Base-by-base conservation (phyloP, 2,888 invertebrate species). In the Dolomedes plantarius region DNA sequence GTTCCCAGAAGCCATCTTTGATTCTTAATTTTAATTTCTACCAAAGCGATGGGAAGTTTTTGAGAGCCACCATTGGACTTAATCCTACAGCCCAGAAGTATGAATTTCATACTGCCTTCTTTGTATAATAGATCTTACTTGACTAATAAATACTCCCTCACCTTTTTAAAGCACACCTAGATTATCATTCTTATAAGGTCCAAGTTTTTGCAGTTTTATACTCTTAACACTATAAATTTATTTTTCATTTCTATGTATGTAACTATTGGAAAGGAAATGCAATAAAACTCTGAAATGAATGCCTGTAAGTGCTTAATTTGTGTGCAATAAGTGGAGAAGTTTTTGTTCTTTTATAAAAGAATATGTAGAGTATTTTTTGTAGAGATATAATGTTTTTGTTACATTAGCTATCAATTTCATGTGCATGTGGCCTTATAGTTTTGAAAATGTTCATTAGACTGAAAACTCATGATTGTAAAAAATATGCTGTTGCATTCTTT, bases 91-190 rank as follows among this genome's bases (percentile, higher is more conserved):
- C 82, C 82, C 82, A 83, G 32, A 71, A 83, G 71, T 72, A 72
- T 83, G 76, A 83, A 64, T 50, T 76, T 71, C 76, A 72, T 76
- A 72, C 76, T 83, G 82, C 82, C 82, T 82, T 74, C 73, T 81
- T 83, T 76, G 82, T 82, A 76, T 69, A 68, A 75, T 75, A 80
- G 72, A 32, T 80, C 79, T 80, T 62, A 46, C 76, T 77, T 77
- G 31, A 23, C 39, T 68, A 50, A 62, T 31, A 11, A 9, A 2
- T 16, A 7, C 29, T 77, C 69, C 41, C 69, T 65, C 36, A 64
- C 79, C 65, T 67, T 80, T 80, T 80, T 41, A 50, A 78, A 71
- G 79, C 79, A 80, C 80, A 73, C 50, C 72, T 80, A 67, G 67
- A 67, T 32, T 19, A 29, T 32, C 23, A 36, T 67, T 31, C 67